Evolutionary conservation across 2,797 vertebrate species (phyloP).

Genomic region (Notoglanidium macrostoma): DNA sequence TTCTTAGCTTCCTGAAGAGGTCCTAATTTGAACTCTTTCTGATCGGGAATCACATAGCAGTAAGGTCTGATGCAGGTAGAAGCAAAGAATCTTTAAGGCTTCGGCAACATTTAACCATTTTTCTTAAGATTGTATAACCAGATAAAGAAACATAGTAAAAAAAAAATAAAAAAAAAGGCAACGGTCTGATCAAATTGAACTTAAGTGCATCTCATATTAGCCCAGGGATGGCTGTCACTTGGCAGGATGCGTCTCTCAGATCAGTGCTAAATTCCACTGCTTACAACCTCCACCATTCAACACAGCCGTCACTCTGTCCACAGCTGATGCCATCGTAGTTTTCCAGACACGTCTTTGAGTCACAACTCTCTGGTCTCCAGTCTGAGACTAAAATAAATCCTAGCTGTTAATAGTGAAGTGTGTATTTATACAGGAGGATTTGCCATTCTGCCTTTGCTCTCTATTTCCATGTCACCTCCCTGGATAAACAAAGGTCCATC

Average conservation of each 20-base stretch:
- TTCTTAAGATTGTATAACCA: neutral
- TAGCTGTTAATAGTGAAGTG: constrained; percentile 38
- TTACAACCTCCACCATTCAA: constrained; percentile 25
- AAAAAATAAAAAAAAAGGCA: neutral
- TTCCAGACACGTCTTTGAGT: constrained; percentile 29
- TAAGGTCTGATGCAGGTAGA: neutral
- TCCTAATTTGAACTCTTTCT: neutral
- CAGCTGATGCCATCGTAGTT: constrained; percentile 36
- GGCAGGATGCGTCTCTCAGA: constrained; percentile 12
- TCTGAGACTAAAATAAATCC: constrained; percentile 51
- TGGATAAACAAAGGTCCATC: constrained; percentile 38
- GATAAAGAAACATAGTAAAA: neutral
- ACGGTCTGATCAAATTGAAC: neutral
- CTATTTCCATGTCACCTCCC: constrained; percentile 43
- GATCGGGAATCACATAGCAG: neutral
- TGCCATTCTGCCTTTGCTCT: constrained; percentile 34
- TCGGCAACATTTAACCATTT: neutral
- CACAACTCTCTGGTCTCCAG: constrained; percentile 11
- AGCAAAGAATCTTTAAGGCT: neutral
- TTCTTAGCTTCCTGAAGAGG: neutral
- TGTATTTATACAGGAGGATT: constrained; percentile 45
- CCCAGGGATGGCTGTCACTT: neutral
- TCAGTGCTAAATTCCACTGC: constrained; percentile 24
- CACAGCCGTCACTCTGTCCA: constrained; percentile 43
- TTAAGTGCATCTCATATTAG: neutral